A percentile compares a stretch with the other conserved stretches of the same genome.
These are phyloP conservation scores for Helicoverpa assulta DNA, from an alignment of 2,888 invertebrate genomes.

Conservation along the genomic window DNA sequence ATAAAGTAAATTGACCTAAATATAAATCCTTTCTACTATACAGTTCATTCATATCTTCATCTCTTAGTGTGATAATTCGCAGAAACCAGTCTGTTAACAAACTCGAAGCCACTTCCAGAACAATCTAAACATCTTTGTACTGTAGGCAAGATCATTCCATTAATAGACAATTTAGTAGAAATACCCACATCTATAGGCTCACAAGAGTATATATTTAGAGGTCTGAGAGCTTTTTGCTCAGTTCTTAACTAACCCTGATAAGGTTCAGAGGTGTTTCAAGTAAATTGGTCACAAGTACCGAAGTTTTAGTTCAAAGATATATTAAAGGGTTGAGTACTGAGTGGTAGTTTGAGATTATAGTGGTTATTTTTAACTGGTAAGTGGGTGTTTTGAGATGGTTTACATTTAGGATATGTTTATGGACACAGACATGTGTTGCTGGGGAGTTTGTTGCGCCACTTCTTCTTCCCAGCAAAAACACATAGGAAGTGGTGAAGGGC, in stretches of 20 bases:
- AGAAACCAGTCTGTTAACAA: no score
- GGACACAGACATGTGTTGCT: not conserved
- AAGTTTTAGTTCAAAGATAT: not conserved
- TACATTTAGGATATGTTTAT: not conserved
- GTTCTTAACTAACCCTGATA: slow-evolving; percentile 36
- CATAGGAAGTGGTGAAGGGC: no score
- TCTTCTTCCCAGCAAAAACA: no score
- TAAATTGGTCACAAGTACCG: not conserved
- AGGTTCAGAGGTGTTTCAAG: slow-evolving; percentile 16
- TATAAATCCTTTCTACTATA: no score
- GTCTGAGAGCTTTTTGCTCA: slow-evolving; percentile 43
- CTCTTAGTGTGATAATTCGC: no score
- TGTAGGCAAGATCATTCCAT: slow-evolving; percentile 26
- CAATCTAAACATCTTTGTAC: not conserved
- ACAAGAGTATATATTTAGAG: slow-evolving; percentile 56
- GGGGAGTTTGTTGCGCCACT: no score
- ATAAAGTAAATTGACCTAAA: no score
- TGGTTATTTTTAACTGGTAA: slow-evolving; percentile 22
- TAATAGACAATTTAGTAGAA: slow-evolving; percentile 49
- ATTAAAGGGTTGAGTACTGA: not conserved
- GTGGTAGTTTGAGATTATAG: slow-evolving; percentile 6
- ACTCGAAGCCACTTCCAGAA: slow-evolving; percentile 30
- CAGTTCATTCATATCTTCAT: no score
- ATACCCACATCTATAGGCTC: slow-evolving; percentile 41
- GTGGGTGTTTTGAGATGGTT: slow-evolving; percentile 16